Evolutionary conservation across 2,888 invertebrate genomes (phyloP), one percentile per base, ranked within the genome.

Genomic region (Tinea semifulvella): DNA sequence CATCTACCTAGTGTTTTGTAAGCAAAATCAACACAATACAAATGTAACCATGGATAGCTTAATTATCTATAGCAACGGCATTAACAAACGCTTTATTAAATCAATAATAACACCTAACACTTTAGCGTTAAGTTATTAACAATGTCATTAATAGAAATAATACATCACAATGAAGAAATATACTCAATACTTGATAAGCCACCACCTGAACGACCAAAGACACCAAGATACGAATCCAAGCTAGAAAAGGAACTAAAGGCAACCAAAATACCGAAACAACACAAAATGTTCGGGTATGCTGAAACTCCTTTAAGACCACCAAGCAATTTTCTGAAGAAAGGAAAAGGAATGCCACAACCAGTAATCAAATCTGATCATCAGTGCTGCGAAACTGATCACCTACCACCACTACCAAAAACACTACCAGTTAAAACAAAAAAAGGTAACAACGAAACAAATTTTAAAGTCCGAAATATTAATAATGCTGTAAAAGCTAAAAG

Each of bases 241-340:
- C 65, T 80, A 56, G 65, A 80, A 45, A 66, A 74, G 45, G 73
- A 84, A 43, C 58, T 82, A 18, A 76, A 68, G 53, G 69, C 70
- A 48, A 58, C 63, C 22, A 82, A 79, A 56, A 72, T 54, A 47
- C 68, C 67, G 1, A 72, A 82, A 50, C 58, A 73, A 1, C 83
- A 82, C 52, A 83, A 83, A 36, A 87, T 87, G 1, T 88, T 91
- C 82, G 91, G 90, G 0, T 83, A 85, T 54, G 85, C 90, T 1
- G 83, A 86, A 53, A 82, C 84, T 5, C 85, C 85, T 1, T 52
- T 85, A 0, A 80, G 81, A 42, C 67, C 84, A 14, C 88, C 90
- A 0, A 72, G 82, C 1, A 63, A 85, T 3, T 91, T 81, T 56
- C 62, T 90, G 18, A 86, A 84, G 55, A 90, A 88, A 56, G 82